Conservation (phyloP, 2,797 vertebrate genomes). For the Pteronotus mesoamericanus region DNA sequence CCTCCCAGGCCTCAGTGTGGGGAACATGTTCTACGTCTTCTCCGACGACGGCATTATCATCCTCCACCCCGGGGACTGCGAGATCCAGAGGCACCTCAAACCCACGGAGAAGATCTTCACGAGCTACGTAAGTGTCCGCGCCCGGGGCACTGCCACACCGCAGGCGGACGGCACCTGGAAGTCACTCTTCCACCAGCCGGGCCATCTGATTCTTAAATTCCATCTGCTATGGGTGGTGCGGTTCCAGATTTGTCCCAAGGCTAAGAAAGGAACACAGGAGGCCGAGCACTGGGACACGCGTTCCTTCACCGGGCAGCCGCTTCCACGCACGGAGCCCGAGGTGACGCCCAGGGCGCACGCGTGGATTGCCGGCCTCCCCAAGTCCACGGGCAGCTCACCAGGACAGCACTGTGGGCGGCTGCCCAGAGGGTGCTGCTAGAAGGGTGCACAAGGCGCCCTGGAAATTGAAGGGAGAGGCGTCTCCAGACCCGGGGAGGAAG, state of each 20-base stretch:
- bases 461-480: no score
- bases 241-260: neutral
- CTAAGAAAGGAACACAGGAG: neutral
- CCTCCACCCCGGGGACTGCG: constrained; percentile 93
- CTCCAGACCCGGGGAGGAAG: neutral
- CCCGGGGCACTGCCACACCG: neutral
- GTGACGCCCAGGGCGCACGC: neutral
- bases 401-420: neutral
- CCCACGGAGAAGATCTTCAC: constrained; percentile 90
- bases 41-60: constrained; percentile 92
- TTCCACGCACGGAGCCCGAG: fast-evolving
- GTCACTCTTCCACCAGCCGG: fast-evolving
- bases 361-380: neutral
- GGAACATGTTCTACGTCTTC: constrained; percentile 98
- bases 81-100: constrained; percentile 92
- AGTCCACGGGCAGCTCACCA: neutral
- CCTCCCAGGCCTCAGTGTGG: constrained; percentile 91
- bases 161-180: no score
- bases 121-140: constrained; percentile 87
- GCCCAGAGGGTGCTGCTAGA: neutral
- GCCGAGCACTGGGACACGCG: no score
- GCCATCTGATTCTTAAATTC: neutral
- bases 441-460: neutral
- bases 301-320: neutral
- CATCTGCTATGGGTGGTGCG: fast-evolving